Evolutionary conservation across 2,797 vertebrate genomes (phyloP).

Genomic region (Liparis tanakae): DNA sequence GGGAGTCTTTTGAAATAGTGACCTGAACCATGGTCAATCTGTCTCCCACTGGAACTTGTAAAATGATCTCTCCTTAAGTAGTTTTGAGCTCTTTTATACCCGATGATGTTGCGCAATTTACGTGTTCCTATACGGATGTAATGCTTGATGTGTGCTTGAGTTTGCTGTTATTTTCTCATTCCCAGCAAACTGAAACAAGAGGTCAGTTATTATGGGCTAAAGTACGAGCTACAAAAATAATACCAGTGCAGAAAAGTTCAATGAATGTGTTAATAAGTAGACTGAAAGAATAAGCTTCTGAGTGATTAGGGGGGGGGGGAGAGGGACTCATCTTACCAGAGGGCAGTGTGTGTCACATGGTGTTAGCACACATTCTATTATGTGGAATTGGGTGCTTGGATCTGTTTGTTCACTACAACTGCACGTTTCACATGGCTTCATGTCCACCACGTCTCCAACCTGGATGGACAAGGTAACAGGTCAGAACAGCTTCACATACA

Average conservation of each 20-base stretch:
- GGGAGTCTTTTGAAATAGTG: not conserved
- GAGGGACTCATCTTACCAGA: slow-evolving; percentile 73
- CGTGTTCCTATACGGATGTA: not conserved
- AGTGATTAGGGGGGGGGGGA: not conserved
- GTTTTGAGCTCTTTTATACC: not conserved
- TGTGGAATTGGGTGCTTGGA: slow-evolving; percentile 53
- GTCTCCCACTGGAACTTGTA: not conserved
- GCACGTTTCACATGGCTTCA: slow-evolving; percentile 82
- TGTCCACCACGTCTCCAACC: slow-evolving; percentile 83
- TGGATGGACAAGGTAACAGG: slow-evolving; percentile 45
- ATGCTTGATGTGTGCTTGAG: not conserved
- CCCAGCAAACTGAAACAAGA: not conserved
- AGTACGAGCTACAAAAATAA: not conserved
- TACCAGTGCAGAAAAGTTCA: not conserved
- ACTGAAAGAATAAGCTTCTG: not conserved
- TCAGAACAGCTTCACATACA: not conserved
- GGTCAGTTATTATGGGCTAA: not conserved
- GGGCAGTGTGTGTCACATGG: slow-evolving; percentile 79
- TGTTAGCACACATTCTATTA: slow-evolving; percentile 75
- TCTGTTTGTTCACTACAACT: slow-evolving; percentile 69
- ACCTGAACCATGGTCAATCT: not conserved
- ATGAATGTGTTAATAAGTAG: not conserved
- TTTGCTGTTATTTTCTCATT: not conserved
- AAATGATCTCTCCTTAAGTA: not conserved
- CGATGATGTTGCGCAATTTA: not conserved